Base-by-base conservation (phyloP, 2,113 vertebrate genomes). In the Macrotus californicus region DNA sequence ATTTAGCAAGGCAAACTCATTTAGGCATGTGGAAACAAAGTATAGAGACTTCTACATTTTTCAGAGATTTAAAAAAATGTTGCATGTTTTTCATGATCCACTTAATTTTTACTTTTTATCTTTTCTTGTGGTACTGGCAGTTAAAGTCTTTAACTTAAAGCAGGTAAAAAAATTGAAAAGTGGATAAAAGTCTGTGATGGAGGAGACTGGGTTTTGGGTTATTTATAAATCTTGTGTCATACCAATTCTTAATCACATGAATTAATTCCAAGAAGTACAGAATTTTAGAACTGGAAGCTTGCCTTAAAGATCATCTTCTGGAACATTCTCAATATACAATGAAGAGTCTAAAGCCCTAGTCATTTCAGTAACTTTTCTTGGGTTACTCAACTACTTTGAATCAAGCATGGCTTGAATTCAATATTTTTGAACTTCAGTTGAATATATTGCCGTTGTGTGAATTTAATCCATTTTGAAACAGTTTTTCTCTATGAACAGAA, bases 201-300 rank as follows among this genome's bases (percentile, higher is more conserved):
- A 83, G 18, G 46, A 91, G 73, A 31, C n/a, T 69, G 61, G 15
- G 9, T 94, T 90, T 91, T 2, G 39, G 11, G 14, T 82, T 91
- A 79, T 70, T 24, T 77, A 61, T 54, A 34, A 80, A 94, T 90
- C 34, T 66, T 64, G 48, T 75, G 26, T 61, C 18, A 54, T 43
- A 87, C 5, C 52, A 73, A 29, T 89, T 77, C 64, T 85, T 83
- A 81, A n/a, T 73, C 43, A 14, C 2, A 76, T 52, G 31, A 61
- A 14, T 93, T 85, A 59, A 89, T 52, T 96, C 43, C 92, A 94
- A 94, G 83, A 77, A 93, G n/a, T 64, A 79, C 16, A 91, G 64
- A 82, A 50, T 59, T 81, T 52, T 86, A 91, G 61, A 94, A 89
- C 39, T 61, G 48, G 56, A 91, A 85, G 12, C 26, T 48, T 48